phyloP scores from a whole-genome alignment of 2,888 invertebrate species.

The Apodemia mormo region DNA sequence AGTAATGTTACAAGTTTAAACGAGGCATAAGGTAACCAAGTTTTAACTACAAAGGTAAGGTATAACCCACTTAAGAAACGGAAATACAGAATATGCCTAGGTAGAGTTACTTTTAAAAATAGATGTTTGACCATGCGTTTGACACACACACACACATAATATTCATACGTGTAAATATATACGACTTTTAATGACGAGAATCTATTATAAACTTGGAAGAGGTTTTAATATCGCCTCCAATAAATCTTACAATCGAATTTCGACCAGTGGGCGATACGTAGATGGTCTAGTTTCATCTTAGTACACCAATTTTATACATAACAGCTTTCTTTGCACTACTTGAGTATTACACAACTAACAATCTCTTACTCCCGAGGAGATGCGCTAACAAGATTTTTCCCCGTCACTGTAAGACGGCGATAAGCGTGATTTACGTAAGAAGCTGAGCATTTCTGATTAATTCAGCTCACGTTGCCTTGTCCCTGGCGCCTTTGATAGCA shows the following conservation, averaged over 20 bases:
- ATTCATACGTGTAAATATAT: too few species aligned
- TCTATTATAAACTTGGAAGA: too few species aligned
- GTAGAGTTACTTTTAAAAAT: too few species aligned
- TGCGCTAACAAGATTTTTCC: constrained; percentile 15
- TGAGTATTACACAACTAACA: not conserved
- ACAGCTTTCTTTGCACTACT: not conserved
- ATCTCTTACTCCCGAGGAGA: not conserved
- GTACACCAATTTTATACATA: not conserved
- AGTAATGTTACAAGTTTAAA: not conserved
- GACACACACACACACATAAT: too few species aligned
- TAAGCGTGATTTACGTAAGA: constrained; percentile 18
- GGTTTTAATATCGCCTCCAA: too few species aligned
- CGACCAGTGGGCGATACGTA: too few species aligned
- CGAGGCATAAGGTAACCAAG: constrained; percentile 1
- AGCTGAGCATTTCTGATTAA: constrained; percentile 11
- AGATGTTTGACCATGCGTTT: too few species aligned
- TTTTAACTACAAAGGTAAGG: not conserved
- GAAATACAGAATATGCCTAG: too few species aligned
- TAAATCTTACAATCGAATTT: too few species aligned
- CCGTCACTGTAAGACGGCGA: constrained; percentile 12
- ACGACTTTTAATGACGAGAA: too few species aligned
- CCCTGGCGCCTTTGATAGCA: not conserved
- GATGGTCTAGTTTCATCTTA: too few species aligned
- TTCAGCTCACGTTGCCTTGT: constrained; percentile 7
- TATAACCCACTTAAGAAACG: too few species aligned